Evolutionary conservation across 2,888 invertebrate species (phyloP).

Genomic region (Lithosia quadra): DNA sequence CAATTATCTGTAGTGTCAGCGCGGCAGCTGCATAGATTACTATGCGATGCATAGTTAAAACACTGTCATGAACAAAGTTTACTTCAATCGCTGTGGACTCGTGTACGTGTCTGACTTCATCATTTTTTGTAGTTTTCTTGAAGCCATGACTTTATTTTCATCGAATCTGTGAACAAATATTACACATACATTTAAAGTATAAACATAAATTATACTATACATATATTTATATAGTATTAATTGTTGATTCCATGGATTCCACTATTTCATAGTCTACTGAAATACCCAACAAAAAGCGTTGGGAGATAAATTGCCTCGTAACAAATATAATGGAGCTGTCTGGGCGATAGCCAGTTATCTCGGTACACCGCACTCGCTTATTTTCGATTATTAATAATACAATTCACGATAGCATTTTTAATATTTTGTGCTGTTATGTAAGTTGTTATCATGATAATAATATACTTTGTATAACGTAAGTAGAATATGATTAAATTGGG

Average conservation of each 20-base stretch:
- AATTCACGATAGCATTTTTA: background rate
- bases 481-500: background rate
- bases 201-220: constrained; percentile 44
- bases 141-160: constrained; percentile 49
- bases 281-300: constrained; percentile 67
- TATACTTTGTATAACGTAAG: no score
- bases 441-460: background rate
- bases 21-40: constrained; percentile 69
- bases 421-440: background rate
- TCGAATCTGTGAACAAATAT: constrained; percentile 61
- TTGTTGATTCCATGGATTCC: constrained; percentile 64
- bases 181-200: no score
- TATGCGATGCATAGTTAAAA: constrained; percentile 69
- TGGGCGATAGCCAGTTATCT: constrained; percentile 64
- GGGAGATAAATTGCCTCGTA: constrained; percentile 68
- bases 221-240: constrained; percentile 55
- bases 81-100: constrained; percentile 48
- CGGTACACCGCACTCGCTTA: constrained; percentile 56
- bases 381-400: constrained; percentile 61
- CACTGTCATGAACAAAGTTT: constrained; percentile 50
- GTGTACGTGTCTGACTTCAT: constrained; percentile 45
- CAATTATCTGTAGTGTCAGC: constrained; percentile 77
- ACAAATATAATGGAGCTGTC: constrained; percentile 71
- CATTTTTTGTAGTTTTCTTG: constrained; percentile 38
- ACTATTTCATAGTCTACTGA: constrained; percentile 71